Percentiles rank a stretch among this genome's conserved stretches.
Conservation (phyloP, 2,113 vertebrate species). For the Dissostichus mawsoni region DNA sequence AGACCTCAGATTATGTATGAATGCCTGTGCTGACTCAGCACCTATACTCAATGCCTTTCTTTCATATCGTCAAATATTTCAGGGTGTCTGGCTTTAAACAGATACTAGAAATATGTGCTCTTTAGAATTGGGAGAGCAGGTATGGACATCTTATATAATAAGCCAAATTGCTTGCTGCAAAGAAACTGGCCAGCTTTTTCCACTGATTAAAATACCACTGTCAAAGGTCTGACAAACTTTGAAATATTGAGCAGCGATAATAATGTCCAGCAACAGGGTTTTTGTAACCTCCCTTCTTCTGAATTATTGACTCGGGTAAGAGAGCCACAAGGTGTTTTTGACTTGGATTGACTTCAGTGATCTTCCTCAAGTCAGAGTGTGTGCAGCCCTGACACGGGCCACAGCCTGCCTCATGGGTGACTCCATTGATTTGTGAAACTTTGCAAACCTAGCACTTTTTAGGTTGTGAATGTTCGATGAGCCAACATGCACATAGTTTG, state of each 20-base stretch:
- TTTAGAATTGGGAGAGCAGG: background rate
- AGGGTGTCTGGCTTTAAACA: conserved; percentile 1
- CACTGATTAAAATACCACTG: background rate
- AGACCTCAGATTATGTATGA: background rate
- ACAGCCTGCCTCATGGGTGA: conserved; percentile 42
- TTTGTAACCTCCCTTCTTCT: background rate
- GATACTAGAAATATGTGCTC: conserved; percentile 14
- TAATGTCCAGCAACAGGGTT: background rate
- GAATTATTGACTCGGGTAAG: background rate
- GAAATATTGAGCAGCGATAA: background rate
- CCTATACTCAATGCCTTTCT: background rate
- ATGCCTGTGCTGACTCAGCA: conserved; percentile 24
- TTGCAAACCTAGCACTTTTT: conserved; percentile 21
- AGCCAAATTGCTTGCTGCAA: background rate
- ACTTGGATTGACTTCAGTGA: conserved; percentile 10
- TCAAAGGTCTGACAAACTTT: background rate
- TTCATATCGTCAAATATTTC: background rate
- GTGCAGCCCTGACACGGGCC: background rate
- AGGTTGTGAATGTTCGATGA: background rate
- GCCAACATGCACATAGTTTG: too few relatives aligned
- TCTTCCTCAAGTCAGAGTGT: background rate
- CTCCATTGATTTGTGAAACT: conserved; percentile 62
- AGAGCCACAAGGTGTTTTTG: background rate
- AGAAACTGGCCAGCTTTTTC: background rate
- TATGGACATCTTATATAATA: background rate